A percentile compares a stretch with the other conserved stretches of the same genome.
Conservation (phyloP, 2,113 vertebrate species). For the Ornithorhynchus anatinus region DNA sequence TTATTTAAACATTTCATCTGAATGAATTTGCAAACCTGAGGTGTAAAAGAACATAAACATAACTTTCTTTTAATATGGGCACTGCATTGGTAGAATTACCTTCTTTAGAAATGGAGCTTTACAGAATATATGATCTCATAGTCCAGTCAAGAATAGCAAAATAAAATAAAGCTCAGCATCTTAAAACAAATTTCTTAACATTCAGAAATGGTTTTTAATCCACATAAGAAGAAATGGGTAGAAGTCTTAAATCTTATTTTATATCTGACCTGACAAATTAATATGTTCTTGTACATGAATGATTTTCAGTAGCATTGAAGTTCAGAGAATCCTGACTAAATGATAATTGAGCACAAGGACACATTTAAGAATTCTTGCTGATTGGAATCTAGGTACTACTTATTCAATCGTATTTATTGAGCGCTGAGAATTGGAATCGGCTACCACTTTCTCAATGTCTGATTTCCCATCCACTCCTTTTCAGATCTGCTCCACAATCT, state of each 20-base stretch:
- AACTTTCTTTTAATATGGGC: background rate
- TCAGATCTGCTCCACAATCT: background rate
- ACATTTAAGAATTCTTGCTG: slow-evolving; percentile 1
- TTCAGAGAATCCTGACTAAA: background rate
- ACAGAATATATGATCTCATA: background rate
- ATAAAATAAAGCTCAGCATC: slow-evolving; percentile 6
- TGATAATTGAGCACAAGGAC: background rate
- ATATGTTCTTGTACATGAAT: background rate
- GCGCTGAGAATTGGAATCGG: slow-evolving; percentile 14
- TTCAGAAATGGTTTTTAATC: slow-evolving; percentile 46
- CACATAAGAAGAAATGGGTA: background rate
- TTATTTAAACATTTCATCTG: slow-evolving; percentile 1
- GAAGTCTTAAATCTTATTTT: background rate
- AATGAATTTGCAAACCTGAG: background rate
- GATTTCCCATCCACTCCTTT: slow-evolving; percentile 20
- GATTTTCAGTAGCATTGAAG: background rate
- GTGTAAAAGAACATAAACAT: background rate
- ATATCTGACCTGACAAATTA: background rate
- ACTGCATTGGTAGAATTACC: background rate
- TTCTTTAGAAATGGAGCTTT: slow-evolving; percentile 16
- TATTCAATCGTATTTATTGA: no score
- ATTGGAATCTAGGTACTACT: slow-evolving; percentile 4
- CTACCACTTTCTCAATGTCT: background rate
- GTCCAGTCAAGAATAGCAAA: slow-evolving; percentile 6
- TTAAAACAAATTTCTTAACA: background rate